Percentiles rank a stretch among this genome's conserved stretches.
Conservation (phyloP, 2,888 invertebrate genomes). For the Dolichomitus sp. region DNA sequence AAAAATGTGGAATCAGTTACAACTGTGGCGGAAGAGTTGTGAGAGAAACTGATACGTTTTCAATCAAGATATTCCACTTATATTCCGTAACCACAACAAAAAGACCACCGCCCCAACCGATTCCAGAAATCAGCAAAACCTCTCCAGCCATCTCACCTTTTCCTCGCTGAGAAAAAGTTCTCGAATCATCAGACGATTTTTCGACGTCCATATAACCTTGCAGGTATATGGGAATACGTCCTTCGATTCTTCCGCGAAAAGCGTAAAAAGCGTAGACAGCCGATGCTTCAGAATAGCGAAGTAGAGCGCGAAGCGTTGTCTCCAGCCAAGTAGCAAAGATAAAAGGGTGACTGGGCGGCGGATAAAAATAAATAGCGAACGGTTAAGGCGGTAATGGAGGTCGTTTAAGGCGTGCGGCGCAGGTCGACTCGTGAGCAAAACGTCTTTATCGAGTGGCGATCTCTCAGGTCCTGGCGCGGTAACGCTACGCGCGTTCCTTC, state of each 20-base stretch:
- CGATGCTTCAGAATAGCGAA: neutral
- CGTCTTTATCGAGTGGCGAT: constrained; percentile 62
- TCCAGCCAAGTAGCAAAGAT: neutral
- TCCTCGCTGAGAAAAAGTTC: neutral
- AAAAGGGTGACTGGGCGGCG: constrained; percentile 20
- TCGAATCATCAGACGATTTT: constrained; percentile 22
- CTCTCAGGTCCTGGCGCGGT: constrained; percentile 17
- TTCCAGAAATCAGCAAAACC: neutral
- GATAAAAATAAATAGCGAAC: constrained; percentile 65
- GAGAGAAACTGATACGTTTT: neutral
- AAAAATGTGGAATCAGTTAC: neutral
- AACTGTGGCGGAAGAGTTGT: neutral
- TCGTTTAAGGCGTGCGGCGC: constrained; percentile 59
- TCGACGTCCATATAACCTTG: neutral
- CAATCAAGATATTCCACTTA: neutral
- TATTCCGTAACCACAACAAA: neutral
- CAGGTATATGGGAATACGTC: neutral
- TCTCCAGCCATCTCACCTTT: neutral
- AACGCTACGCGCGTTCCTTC: neutral
- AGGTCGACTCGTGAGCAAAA: constrained; percentile 40
- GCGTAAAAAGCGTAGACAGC: constrained; percentile 23
- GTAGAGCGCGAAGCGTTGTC: constrained; percentile 1
- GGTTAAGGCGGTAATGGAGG: constrained; percentile 63
- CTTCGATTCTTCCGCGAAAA: constrained; percentile 5
- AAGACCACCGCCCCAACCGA: neutral